Base-by-base conservation (phyloP, 2,797 vertebrate species). In the Denticeps clupeoides region DNA sequence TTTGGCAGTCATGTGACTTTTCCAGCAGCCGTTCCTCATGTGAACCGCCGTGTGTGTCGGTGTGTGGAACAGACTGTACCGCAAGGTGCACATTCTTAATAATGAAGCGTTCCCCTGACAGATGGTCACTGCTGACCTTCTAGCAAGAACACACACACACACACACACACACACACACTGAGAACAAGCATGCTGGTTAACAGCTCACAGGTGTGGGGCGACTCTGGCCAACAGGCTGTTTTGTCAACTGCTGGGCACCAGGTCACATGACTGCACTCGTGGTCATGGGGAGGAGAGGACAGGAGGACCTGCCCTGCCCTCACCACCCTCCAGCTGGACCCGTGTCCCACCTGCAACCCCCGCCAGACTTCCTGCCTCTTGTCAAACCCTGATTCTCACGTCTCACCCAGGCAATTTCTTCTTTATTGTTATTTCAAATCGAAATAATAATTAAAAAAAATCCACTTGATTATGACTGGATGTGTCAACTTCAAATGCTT, bases 401-500 rank as follows among this genome's bases (percentile, higher is more conserved):
- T 19, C 16, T 10, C 6, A 15, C 33, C 16, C 3, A 12, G 33
- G 33, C 33, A 37, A 37, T 37, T 37, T 37, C 37, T 33, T 33
- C 15, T 33, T 37, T 37, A n/a, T n/a, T n/a, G n/a, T n/a, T n/a
- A n/a, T n/a, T n/a, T n/a, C n/a, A n/a, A n/a, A n/a, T n/a, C n/a
- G n/a, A n/a, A n/a, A n/a, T n/a, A n/a, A n/a, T n/a, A n/a, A n/a
- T n/a, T n/a, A n/a, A n/a, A n/a, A n/a, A n/a, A n/a, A n/a, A n/a
- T n/a, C n/a, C n/a, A n/a, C n/a, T n/a, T 37, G 33, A 37, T 19
- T 33, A 7, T 3, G 33, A 8, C 33, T 6, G 33, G 33, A 37
- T 37, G 37, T 37, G 33, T 37, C 33, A 37, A 10, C 33, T 37
- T 37, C 33, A 37, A 37, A 37, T 33, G 33, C 33, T n/a, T n/a